These are phyloP conservation scores for Venustoraphidia nigricollis DNA, from an alignment of 2,888 invertebrate species.

Conservation along the genomic window DNA sequence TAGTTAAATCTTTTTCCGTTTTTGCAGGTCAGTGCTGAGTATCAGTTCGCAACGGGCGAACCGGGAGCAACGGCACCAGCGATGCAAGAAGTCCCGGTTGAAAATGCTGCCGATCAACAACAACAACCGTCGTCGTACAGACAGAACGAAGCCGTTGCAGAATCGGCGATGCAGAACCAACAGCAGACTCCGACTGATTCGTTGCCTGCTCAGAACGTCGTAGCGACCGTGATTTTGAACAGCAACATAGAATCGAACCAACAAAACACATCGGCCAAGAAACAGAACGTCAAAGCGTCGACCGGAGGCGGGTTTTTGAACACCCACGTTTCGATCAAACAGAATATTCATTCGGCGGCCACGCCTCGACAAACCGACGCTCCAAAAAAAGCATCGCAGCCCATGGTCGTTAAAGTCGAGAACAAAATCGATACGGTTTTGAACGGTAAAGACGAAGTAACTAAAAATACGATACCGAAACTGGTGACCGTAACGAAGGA, in stretches of 20 bases:
- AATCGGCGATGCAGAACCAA: background rate
- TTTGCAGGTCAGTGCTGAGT: background rate
- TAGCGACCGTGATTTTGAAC: constrained; percentile 9
- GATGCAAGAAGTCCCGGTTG: constrained; percentile 3
- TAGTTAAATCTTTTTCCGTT: too few species aligned
- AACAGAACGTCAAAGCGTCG: background rate
- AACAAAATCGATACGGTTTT: constrained; percentile 3
- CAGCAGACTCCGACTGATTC: constrained; percentile 4
- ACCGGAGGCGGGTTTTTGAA: background rate
- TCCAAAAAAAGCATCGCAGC: constrained; percentile 7
- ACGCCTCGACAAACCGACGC: background rate
- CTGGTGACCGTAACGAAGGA: background rate
- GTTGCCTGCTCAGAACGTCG: background rate
- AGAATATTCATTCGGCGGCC: background rate
- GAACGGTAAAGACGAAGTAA: background rate
- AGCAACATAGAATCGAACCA: constrained; percentile 8
- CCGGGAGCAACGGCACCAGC: background rate
- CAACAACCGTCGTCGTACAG: too few species aligned
- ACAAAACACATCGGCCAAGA: background rate
- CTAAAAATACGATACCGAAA: background rate
- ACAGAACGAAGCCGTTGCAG: too few species aligned
- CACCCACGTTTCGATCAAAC: constrained; percentile 4
- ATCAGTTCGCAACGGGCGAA: constrained; percentile 1
- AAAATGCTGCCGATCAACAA: background rate
- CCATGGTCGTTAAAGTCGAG: constrained; percentile 14